A percentile compares a stretch with the other conserved stretches of the same genome.
These are phyloP conservation scores for Eumerus sabulonum DNA, from an alignment of 2,888 invertebrate genomes.

Conservation along the genomic window DNA sequence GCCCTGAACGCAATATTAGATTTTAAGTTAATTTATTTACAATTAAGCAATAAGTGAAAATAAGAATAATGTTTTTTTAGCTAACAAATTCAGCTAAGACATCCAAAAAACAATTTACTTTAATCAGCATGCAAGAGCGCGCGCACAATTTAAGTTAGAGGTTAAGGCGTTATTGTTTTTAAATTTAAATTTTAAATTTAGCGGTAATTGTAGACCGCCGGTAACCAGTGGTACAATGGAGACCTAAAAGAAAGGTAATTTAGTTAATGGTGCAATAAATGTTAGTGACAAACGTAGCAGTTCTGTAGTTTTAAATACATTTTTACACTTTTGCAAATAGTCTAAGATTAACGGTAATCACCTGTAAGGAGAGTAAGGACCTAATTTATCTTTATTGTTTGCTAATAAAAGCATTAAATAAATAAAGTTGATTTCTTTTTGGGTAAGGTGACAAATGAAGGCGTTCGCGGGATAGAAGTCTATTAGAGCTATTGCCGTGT, in stretches of 20 bases:
- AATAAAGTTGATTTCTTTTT: too few relatives aligned
- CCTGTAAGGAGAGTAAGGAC: not conserved
- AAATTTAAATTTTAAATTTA: constrained; percentile 7
- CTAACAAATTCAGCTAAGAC: constrained; percentile 63
- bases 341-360: too few relatives aligned
- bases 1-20: constrained; percentile 38
- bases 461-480: too few relatives aligned
- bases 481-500: too few relatives aligned
- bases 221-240: constrained; percentile 40
- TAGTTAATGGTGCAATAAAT: constrained; percentile 40
- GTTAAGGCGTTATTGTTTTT: constrained; percentile 1
- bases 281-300: too few relatives aligned
- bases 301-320: too few relatives aligned
- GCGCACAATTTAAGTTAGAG: not conserved
- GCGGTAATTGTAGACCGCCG: too few relatives aligned
- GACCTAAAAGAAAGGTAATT: constrained; percentile 23
- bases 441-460: too few relatives aligned
- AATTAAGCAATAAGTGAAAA: constrained; percentile 15
- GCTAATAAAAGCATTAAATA: too few relatives aligned
- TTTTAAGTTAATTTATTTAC: constrained; percentile 41
- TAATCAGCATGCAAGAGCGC: constrained; percentile 3
- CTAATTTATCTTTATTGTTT: too few relatives aligned
- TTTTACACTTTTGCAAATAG: too few relatives aligned
- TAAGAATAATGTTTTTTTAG: constrained; percentile 38
- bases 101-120: constrained; percentile 58